Evolutionary conservation across 2,888 invertebrate species (phyloP), one percentile per base, ranked within the genome.

Genomic region (Polylopha cassiicola): DNA sequence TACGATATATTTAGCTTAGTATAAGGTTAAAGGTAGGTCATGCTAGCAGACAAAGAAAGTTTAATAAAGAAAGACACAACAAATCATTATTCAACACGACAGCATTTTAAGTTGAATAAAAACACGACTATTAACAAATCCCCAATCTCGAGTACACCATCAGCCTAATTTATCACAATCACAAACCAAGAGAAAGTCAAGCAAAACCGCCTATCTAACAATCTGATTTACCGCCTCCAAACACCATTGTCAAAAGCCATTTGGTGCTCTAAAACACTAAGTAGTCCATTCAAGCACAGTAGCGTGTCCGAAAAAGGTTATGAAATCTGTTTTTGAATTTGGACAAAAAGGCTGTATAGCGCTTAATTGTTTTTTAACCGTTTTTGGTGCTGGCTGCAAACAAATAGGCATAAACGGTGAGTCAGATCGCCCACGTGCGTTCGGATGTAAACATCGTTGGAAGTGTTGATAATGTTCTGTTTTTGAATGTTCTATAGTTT

Each of bases 201-300:
- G 41, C 39, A 29, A 39, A 41, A 36, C 34, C 24, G 34, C 41
- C n/a, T 41, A 41, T 41, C 41, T 30, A 24, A 15, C 29, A 24
- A 41, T 41, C 41, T 36, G 36, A 41, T 41, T 41, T 41, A 41
- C 36, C 24, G 16, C 36, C 24, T 36, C 34, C 28, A 15, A 41
- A 41, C 30, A n/a, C 41, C 41, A 41, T 41, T 41, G 41, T 41
- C 24, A 30, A 41, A 36, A 47, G 39, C 39, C 44, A 26, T 13
- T 14, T 10, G 24, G 37, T 43, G 24, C 26, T 36, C 33, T 47
- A 43, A 44, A 43, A 44, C 44, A 48, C 51, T 55, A 63, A 64
- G 53, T 61, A 56, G 66, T 51, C 51, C 67, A 53, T 55, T 50
- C 46, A 55, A 54, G 58, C 61, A 63, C 66, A 51, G 70, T 66